Evolutionary conservation across 1,140 invertebrate species (phyloP).

Genomic region (Colletes gigas): DNA sequence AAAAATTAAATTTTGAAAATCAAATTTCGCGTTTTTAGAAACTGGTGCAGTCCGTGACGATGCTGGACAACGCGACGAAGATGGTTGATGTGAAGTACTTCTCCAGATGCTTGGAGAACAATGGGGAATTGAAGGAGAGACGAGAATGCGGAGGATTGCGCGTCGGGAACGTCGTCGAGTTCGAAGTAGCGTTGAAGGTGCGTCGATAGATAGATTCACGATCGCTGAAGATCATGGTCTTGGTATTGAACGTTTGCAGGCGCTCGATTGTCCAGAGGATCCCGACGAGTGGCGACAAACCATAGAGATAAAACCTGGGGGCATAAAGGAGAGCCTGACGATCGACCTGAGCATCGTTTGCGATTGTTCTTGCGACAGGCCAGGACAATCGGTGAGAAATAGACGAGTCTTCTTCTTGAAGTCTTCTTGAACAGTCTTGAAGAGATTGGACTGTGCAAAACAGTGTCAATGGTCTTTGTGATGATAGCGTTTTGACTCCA

Average conservation of each 20-base stretch:
- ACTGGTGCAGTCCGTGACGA: conserved; percentile 79
- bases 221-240: neutral
- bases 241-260: conserved; percentile 58
- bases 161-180: conserved; percentile 83
- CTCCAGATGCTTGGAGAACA: conserved; percentile 83
- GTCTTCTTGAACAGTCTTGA: too few species aligned
- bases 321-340: conserved; percentile 87
- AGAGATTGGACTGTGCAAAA: too few species aligned
- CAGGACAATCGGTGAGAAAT: conserved; percentile 77
- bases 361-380: conserved; percentile 86
- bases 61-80: conserved; percentile 83
- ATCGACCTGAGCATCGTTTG: conserved; percentile 88
- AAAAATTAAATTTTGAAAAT: too few species aligned
- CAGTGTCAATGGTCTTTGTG: too few species aligned
- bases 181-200: conserved; percentile 70
- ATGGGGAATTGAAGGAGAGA: conserved; percentile 66
- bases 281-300: conserved; percentile 84
- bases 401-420: neutral
- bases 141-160: conserved; percentile 83
- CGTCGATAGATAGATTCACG: conserved; percentile 7
- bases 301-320: conserved; percentile 88
- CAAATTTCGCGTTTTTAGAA: conserved; percentile 62
- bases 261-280: conserved; percentile 83
- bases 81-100: conserved; percentile 84
- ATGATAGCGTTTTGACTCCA: too few species aligned